Evolutionary conservation across 2,888 invertebrate genomes (phyloP).

Genomic region (Leucoma salicis): DNA sequence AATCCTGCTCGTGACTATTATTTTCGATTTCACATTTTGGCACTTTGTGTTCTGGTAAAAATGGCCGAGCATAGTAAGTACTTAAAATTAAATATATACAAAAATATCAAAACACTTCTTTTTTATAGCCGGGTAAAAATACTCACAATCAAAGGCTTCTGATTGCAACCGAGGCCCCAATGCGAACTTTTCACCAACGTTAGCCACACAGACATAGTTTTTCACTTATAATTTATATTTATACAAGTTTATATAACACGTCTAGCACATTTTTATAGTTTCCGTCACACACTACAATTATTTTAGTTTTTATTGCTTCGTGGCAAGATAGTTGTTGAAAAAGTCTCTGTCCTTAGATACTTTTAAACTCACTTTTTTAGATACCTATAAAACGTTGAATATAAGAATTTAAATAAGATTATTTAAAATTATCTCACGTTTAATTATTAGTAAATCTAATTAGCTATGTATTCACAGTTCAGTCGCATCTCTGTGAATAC

Average conservation of each 20-base stretch:
- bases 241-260: slow-evolving; percentile 3
- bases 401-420: too few species aligned
- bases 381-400: too few species aligned
- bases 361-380: background rate
- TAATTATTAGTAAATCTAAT: too few species aligned
- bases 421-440: too few species aligned
- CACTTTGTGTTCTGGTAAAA: too few species aligned
- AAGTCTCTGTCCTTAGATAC: background rate
- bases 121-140: slow-evolving; percentile 23
- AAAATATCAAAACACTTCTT: too few species aligned
- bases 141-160: slow-evolving; percentile 69
- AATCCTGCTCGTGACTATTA: too few species aligned
- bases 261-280: slow-evolving; percentile 5
- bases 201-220: slow-evolving; percentile 83
- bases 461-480: too few species aligned
- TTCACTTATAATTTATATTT: slow-evolving; percentile 8
- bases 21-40: too few species aligned
- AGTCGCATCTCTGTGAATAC: too few species aligned
- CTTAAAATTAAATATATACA: too few species aligned
- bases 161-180: slow-evolving; percentile 71
- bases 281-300: background rate
- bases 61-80: too few species aligned
- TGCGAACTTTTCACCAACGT: slow-evolving; percentile 78
- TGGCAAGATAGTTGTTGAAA: background rate
- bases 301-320: background rate